Conservation (phyloP, 2,113 vertebrate genomes). For the Mormyrus iriodes region DNA sequence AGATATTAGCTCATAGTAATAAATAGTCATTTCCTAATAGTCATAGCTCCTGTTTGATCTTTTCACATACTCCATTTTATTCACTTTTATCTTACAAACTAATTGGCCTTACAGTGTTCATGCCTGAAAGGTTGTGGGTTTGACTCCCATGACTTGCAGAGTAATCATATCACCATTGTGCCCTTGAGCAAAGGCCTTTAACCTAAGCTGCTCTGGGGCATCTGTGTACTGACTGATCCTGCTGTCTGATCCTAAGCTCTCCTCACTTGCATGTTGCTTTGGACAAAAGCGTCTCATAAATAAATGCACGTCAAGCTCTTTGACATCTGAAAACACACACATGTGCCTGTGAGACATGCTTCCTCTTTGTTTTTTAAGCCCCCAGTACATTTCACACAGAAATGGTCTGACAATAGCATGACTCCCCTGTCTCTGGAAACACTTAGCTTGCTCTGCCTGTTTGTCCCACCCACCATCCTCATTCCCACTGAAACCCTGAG, state of each 20-base stretch:
- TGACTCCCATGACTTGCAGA: background rate
- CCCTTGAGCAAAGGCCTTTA: background rate
- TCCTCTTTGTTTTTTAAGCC: background rate
- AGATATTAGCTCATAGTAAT: background rate
- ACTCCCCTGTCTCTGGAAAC: background rate
- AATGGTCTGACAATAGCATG: background rate
- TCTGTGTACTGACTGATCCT: background rate
- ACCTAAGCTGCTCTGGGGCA: background rate
- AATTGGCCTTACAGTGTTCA: background rate
- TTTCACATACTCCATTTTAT: background rate
- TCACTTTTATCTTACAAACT: background rate
- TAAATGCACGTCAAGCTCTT: background rate
- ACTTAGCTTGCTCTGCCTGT: background rate
- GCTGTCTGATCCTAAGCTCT: background rate
- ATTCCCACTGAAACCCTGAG: background rate
- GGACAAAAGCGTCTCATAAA: background rate
- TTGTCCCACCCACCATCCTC: background rate
- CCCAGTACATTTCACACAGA: background rate
- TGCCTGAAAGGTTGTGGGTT: background rate
- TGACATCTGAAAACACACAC: background rate
- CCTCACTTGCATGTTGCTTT: background rate
- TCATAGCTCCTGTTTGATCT: background rate
- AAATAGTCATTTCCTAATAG: background rate
- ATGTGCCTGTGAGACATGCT: background rate
- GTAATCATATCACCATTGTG: background rate